Conservation (phyloP, 64 coral and sea anemone genomes). For the Cladopsammia gracilis region DNA sequence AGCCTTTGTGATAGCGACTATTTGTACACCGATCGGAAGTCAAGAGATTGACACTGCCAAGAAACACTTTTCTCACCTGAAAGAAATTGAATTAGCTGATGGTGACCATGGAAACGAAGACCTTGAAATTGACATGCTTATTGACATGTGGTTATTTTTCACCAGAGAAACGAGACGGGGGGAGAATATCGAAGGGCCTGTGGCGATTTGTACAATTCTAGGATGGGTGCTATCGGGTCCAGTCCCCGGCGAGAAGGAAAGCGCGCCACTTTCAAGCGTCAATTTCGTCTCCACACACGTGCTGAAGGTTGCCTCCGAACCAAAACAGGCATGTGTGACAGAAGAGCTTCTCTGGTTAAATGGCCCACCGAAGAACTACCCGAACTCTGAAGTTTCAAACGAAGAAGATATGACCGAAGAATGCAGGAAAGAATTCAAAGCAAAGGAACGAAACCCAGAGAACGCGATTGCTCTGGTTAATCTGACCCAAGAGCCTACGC, state of each 20-base stretch:
- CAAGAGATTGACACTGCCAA: conserved; percentile 57
- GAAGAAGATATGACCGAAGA: not conserved
- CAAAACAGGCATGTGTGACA: too few species aligned
- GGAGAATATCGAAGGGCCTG: conserved; percentile 9
- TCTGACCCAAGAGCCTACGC: not conserved
- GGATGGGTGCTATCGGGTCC: conserved; percentile 67
- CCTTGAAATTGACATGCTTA: too few species aligned
- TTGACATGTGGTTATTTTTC: conserved; percentile 62
- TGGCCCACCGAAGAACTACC: conserved; percentile 14
- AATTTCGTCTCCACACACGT: too few species aligned
- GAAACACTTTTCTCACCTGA: not conserved
- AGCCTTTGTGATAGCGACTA: conserved; percentile 29
- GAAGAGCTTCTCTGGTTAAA: too few species aligned
- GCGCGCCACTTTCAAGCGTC: too few species aligned
- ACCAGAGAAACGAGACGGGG: conserved; percentile 50
- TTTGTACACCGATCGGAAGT: conserved; percentile 23
- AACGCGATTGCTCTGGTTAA: not conserved
- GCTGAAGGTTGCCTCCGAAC: too few species aligned
- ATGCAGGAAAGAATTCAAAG: conserved; percentile 1
- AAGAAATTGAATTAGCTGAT: conserved; percentile 48
- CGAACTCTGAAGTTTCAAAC: not conserved
- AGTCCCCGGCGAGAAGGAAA: too few species aligned
- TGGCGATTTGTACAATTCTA: conserved; percentile 18
- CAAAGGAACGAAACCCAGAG: not conserved
- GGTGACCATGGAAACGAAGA: conserved; percentile 17